A percentile compares a stretch with the other conserved stretches of the same genome.
Evolutionary conservation across 1,140 invertebrate species (phyloP).

Genomic region (Caerostris darwini): DNA sequence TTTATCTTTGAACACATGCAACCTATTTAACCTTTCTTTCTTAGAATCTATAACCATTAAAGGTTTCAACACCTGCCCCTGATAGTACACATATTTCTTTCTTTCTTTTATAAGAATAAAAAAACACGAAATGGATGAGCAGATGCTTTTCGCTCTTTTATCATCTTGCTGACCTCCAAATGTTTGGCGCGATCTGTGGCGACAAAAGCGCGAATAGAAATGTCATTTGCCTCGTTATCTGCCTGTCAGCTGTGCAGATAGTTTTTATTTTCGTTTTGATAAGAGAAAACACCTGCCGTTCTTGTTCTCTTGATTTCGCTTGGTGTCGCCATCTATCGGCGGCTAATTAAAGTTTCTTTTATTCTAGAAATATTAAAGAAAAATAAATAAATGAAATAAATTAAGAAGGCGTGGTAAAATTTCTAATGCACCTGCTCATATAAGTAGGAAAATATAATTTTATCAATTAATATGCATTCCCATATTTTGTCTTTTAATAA

Average conservation of each 20-base stretch:
- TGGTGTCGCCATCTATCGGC: neutral
- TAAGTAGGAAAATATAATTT: no score
- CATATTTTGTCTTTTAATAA: no score
- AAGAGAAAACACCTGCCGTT: neutral
- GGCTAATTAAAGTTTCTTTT: neutral
- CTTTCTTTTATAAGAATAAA: neutral
- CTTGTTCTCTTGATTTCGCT: neutral
- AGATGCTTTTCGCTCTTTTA: slow-evolving; percentile 13
- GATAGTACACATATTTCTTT: neutral
- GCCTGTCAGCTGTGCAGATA: neutral
- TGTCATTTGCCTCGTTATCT: neutral
- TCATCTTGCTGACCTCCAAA: neutral
- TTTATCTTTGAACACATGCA: neutral
- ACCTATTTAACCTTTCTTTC: neutral
- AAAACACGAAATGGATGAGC: neutral
- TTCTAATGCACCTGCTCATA: no score
- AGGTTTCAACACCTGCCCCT: neutral
- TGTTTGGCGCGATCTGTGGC: neutral
- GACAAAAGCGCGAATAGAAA: neutral
- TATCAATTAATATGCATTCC: no score
- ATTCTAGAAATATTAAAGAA: no score
- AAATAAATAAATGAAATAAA: no score
- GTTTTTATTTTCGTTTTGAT: neutral
- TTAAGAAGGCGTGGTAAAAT: no score
- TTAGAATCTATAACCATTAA: neutral